Evolutionary conservation across 2,888 invertebrate species (phyloP).

Genomic region (Eurytoma californica): DNA sequence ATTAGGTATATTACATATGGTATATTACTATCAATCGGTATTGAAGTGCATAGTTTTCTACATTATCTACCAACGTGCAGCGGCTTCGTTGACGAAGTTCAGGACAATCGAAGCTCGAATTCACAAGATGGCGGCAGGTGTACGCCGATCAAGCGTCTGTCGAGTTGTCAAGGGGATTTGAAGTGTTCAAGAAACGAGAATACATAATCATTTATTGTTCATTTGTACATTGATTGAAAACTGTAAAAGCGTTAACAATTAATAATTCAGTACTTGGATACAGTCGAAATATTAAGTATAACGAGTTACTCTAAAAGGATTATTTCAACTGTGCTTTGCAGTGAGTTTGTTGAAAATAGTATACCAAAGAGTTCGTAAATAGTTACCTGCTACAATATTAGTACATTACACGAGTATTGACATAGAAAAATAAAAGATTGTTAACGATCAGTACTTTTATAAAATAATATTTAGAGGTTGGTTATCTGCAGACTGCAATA

Average conservation of each 20-base stretch:
- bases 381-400: no score
- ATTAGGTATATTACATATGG: background rate
- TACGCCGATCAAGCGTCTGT: background rate
- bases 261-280: background rate
- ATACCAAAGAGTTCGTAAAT: no score
- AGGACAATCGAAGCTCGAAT: background rate
- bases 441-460: no score
- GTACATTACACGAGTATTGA: no score
- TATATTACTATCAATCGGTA: background rate
- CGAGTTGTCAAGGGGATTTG: no score
- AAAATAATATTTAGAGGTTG: no score
- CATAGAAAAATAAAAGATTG: no score
- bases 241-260: background rate
- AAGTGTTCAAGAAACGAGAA: background rate
- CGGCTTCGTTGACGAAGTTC: background rate
- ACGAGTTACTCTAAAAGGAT: no score
- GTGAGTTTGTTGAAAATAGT: no score
- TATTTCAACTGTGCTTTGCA: no score
- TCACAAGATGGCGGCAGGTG: constrained; percentile 10
- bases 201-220: background rate
- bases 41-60: background rate
- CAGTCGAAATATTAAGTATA: background rate
- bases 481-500: no score
- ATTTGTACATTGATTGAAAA: background rate
- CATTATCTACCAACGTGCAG: background rate